phyloP scores from a whole-genome alignment of 92 coral and sea anemone genomes.

The Hydrozoanthus gracilis region DNA sequence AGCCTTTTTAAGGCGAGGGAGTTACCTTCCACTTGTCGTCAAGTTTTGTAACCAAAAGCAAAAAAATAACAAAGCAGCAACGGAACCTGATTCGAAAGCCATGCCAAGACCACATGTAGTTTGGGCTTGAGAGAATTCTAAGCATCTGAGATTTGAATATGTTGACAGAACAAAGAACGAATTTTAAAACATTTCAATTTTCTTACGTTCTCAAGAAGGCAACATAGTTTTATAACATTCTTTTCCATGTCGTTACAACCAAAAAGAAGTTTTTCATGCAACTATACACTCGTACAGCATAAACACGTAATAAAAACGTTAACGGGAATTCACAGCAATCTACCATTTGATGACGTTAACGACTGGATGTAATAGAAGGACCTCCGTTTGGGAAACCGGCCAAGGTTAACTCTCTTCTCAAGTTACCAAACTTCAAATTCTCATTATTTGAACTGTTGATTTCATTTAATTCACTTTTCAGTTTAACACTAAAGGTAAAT shows the following conservation, averaged over 20 bases:
- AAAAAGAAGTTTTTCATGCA: neutral
- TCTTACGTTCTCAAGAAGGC: neutral
- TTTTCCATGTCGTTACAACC: neutral
- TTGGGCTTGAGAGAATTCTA: neutral
- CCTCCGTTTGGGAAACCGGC: neutral
- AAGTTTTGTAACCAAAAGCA: neutral
- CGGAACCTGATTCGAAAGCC: neutral
- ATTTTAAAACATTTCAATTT: neutral
- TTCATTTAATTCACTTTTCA: no score
- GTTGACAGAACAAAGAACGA: neutral
- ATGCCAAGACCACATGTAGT: neutral
- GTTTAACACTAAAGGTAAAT: no score
- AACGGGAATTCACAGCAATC: neutral
- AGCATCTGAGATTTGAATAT: neutral
- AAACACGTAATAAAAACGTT: neutral
- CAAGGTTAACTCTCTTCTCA: neutral
- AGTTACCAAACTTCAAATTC: no score
- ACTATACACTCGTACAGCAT: neutral
- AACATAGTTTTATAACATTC: neutral
- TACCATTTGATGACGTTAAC: neutral
- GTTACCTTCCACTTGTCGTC: neutral
- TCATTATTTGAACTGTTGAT: no score
- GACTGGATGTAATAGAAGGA: neutral
- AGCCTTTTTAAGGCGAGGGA: neutral
- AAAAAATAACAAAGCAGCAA: neutral